Conservation (phyloP, 1,140 invertebrate species). For the Diabrotica undecimpunctata region DNA sequence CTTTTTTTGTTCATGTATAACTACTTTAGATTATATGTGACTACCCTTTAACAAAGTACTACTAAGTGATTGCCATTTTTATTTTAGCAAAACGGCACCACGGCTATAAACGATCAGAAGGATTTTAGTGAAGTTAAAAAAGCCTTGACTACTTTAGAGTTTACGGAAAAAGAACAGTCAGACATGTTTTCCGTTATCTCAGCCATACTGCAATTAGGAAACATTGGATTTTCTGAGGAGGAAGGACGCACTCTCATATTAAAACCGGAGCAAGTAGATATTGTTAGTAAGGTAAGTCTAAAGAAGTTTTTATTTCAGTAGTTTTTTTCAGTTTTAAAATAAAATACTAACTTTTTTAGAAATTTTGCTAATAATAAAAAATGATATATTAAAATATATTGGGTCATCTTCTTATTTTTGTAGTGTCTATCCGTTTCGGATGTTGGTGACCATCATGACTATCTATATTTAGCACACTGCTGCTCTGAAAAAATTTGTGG, state of each 20-base stretch:
- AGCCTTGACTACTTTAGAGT: constrained; percentile 68
- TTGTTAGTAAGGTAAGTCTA: constrained; percentile 54
- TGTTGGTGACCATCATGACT: too few relatives aligned
- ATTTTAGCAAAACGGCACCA: constrained; percentile 24
- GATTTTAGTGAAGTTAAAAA: constrained; percentile 64
- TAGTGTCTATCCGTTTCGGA: too few relatives aligned
- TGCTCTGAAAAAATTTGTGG: too few relatives aligned
- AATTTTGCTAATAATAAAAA: too few relatives aligned
- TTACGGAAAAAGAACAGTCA: constrained; percentile 61
- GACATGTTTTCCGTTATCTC: constrained; percentile 76
- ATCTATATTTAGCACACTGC: too few relatives aligned
- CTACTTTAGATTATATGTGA: too few relatives aligned
- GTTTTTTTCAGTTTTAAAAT: too few relatives aligned
- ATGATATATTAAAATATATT: too few relatives aligned
- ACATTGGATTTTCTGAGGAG: constrained; percentile 66
- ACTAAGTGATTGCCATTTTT: constrained; percentile 45
- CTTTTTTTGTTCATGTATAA: too few relatives aligned
- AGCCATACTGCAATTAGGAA: constrained; percentile 77
- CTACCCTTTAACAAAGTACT: too few relatives aligned
- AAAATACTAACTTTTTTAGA: too few relatives aligned
- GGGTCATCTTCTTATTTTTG: too few relatives aligned
- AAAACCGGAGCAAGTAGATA: constrained; percentile 55
- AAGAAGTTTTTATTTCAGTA: constrained; percentile 9
- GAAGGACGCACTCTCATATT: constrained; percentile 63
- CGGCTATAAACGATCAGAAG: constrained; percentile 56